A percentile compares a stretch with the other conserved stretches of the same genome.
Evolutionary conservation across 1,140 invertebrate species (phyloP).

Genomic region (Ceratosolen solmsi): DNA sequence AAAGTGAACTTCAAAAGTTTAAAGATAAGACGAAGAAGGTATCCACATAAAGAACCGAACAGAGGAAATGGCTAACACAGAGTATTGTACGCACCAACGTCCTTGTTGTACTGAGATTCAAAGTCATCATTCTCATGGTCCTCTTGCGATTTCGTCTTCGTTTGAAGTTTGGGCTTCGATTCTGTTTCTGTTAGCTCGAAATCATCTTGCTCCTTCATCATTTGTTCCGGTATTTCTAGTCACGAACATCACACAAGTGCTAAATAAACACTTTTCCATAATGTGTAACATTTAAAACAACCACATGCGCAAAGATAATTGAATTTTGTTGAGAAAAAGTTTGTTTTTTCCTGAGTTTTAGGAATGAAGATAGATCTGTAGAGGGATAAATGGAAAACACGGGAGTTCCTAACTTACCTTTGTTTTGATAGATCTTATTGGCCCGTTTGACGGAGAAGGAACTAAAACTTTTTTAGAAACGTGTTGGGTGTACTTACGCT

Average conservation of each 20-base stretch:
- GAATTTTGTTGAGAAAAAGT: background rate
- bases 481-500: slow-evolving; percentile 23
- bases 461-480: slow-evolving; percentile 47
- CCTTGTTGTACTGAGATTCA: slow-evolving; percentile 30
- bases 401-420: slow-evolving; percentile 42
- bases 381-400: background rate
- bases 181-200: background rate
- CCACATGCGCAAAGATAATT: background rate
- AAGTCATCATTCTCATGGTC: slow-evolving; percentile 8
- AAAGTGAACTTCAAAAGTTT: background rate
- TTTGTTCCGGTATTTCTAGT: slow-evolving; percentile 19
- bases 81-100: slow-evolving; percentile 36
- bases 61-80: slow-evolving; percentile 8
- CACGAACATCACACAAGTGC: slow-evolving; percentile 36
- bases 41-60: background rate
- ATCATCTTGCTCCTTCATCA: slow-evolving; percentile 7
- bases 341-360: background rate
- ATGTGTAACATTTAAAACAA: background rate
- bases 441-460: slow-evolving; percentile 3
- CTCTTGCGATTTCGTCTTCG: background rate
- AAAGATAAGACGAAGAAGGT: background rate
- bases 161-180: background rate
- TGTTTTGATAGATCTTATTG: slow-evolving; percentile 5
- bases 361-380: background rate
- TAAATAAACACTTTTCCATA: slow-evolving; percentile 14